Percentiles rank a stretch among this genome's conserved stretches.
Evolutionary conservation across 1,140 invertebrate genomes (phyloP).

Genomic region (Tetramorium parvispinum): DNA sequence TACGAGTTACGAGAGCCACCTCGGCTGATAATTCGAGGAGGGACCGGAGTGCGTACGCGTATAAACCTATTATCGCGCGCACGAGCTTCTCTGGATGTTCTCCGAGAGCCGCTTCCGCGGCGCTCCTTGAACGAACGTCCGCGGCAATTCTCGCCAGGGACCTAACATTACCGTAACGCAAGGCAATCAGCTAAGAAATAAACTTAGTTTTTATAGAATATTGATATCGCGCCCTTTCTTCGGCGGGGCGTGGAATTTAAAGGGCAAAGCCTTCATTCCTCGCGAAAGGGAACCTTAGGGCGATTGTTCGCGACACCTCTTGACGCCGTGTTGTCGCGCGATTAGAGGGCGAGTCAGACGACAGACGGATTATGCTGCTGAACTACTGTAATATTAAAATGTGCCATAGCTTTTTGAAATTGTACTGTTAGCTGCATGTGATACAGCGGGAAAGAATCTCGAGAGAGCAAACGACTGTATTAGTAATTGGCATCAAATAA

Average conservation of each 20-base stretch:
- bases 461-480: neutral
- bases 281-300: conserved; percentile 65
- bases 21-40: neutral
- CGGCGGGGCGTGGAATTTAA: conserved; percentile 50
- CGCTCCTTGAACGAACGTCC: neutral
- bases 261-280: conserved; percentile 70
- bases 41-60: neutral
- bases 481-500: neutral
- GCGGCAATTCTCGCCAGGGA: conserved; percentile 49
- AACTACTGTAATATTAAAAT: neutral
- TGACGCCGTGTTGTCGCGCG: conserved; percentile 80
- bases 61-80: too few species aligned
- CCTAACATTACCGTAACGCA: conserved; percentile 83
- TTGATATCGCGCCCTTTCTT: conserved; percentile 77
- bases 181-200: conserved; percentile 86
- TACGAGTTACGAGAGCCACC: neutral
- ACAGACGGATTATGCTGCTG: conserved; percentile 36
- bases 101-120: neutral
- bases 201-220: conserved; percentile 86
- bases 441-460: neutral
- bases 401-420: conserved; percentile 4
- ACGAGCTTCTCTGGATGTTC: neutral
- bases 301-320: conserved; percentile 75
- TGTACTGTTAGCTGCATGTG: neutral
- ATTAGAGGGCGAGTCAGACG: conserved; percentile 64